Conservation (phyloP, 2,888 invertebrate genomes). For the Amphipyra berbera region DNA sequence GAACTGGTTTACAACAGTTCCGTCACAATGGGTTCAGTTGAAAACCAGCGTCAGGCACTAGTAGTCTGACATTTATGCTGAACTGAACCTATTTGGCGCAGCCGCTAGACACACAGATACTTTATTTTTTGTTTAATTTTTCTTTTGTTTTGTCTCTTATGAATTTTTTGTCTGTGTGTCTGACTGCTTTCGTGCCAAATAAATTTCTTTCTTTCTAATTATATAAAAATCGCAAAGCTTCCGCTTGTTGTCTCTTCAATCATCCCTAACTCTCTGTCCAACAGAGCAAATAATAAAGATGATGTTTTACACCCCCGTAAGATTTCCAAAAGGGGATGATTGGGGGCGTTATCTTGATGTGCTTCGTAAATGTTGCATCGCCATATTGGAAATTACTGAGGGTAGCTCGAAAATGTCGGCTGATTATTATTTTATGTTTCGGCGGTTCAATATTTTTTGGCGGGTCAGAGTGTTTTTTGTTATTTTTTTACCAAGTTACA, state of each 20-base stretch:
- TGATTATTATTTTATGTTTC: slow-evolving; percentile 49
- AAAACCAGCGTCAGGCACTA: too few relatives aligned
- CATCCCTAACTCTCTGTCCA: slow-evolving; percentile 5
- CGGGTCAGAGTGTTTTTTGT: slow-evolving; percentile 1
- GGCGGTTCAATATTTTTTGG: slow-evolving; percentile 10
- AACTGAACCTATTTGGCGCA: too few relatives aligned
- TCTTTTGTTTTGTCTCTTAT: too few relatives aligned
- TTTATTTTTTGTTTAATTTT: too few relatives aligned
- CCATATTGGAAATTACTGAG: slow-evolving; percentile 45
- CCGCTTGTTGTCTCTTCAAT: slow-evolving; percentile 27
- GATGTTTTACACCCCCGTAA: slow-evolving; percentile 71
- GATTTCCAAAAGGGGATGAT: slow-evolving; percentile 45
- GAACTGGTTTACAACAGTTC: too few relatives aligned
- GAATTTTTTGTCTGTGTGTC: too few relatives aligned
- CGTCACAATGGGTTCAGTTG: too few relatives aligned
- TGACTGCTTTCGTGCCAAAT: too few relatives aligned
- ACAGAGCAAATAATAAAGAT: slow-evolving; percentile 72
- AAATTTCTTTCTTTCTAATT: too few relatives aligned
- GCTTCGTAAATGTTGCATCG: slow-evolving; percentile 46
- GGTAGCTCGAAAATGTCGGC: slow-evolving; percentile 24
- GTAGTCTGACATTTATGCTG: too few relatives aligned
- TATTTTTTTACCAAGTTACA: not conserved
- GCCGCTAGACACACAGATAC: too few relatives aligned
- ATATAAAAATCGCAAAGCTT: too few relatives aligned
- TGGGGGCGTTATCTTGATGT: slow-evolving; percentile 43